phyloP scores from a whole-genome alignment of 1,140 invertebrate species.

The Heliconius hewitsoni region DNA sequence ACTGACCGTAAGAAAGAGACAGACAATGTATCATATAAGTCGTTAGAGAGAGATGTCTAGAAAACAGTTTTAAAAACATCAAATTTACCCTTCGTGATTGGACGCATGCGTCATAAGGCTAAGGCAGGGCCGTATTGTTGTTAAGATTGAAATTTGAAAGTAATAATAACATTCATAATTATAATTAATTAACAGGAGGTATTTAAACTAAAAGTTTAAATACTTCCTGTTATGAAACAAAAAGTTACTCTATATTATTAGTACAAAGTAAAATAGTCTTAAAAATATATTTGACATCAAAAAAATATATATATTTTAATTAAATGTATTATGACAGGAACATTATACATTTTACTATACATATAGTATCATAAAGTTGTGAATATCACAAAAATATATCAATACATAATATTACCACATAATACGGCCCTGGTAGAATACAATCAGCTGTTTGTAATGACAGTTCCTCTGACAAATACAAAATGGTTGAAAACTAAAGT shows the following conservation, averaged over 20 bases:
- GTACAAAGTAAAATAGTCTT: neutral
- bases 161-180: neutral
- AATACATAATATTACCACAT: neutral
- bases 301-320: neutral
- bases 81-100: conserved; percentile 64
- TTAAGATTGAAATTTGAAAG: neutral
- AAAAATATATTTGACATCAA: neutral
- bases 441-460: conserved; percentile 83
- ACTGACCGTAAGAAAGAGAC: conserved; percentile 46
- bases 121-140: conserved; percentile 57
- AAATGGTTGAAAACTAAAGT: conserved; percentile 82
- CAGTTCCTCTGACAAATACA: conserved; percentile 82
- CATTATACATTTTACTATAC: too few species aligned
- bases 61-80: conserved; percentile 65
- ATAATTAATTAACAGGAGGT: neutral
- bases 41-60: conserved; percentile 53
- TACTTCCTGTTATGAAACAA: neutral
- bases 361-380: too few species aligned
- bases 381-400: too few species aligned
- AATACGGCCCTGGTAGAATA: conserved; percentile 73
- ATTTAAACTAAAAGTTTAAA: neutral
- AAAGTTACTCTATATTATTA: neutral
- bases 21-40: conserved; percentile 17
- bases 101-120: conserved; percentile 74
- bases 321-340: too few species aligned